phyloP scores from a whole-genome alignment of 2,113 vertebrate species.

The Pao palembangensis region DNA sequence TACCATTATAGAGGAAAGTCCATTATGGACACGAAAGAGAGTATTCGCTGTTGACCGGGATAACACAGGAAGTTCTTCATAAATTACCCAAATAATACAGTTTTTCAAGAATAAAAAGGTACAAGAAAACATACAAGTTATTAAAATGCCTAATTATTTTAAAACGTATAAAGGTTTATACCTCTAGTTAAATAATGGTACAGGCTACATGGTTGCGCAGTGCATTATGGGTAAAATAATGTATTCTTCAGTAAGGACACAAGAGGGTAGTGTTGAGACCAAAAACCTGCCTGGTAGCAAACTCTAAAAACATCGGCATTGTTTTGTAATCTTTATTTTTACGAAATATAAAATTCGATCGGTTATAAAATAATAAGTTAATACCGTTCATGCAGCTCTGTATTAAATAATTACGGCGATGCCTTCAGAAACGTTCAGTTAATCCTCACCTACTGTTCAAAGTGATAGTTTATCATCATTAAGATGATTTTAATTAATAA shows the following conservation, averaged over 20 bases:
- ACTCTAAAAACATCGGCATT: no score
- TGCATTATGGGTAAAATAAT: constrained; percentile 55
- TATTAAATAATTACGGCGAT: no score
- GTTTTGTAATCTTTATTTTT: no score
- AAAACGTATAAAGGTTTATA: not conserved
- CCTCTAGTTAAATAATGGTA: constrained; percentile 40
- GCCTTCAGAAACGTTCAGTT: no score
- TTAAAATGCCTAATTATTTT: not conserved
- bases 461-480: no score
- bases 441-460: no score
- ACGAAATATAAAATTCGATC: no score
- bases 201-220: constrained; percentile 2
- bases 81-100: not conserved
- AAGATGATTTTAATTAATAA: no score
- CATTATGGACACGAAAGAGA: constrained; percentile 11
- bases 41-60: fast-evolving
- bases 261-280: constrained; percentile 16
- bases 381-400: no score
- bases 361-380: no score
- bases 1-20: constrained; percentile 70
- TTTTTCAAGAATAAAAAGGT: not conserved
- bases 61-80: fast-evolving
- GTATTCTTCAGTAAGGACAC: constrained; percentile 15
- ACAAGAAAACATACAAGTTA: not conserved
- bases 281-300: not conserved